Conservation (phyloP, 1,140 invertebrate species). For the Globodera ellingtonae region DNA sequence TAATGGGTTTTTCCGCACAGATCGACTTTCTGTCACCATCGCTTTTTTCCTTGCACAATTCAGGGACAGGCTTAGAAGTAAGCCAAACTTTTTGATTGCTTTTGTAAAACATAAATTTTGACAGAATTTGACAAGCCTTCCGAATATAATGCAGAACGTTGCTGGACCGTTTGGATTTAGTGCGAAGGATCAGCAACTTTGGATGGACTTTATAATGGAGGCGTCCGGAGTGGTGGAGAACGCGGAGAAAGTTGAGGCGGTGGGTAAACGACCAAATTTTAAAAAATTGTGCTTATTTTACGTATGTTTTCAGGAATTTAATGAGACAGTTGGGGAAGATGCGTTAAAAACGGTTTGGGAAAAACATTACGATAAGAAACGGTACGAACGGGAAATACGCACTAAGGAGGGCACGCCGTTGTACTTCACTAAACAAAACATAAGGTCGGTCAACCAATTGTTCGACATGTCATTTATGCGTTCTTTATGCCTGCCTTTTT, state of each 20-base stretch:
- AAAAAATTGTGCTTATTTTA: neutral
- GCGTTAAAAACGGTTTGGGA: conserved; percentile 4
- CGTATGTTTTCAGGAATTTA: conserved; percentile 2
- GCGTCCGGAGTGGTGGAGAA: conserved; percentile 21
- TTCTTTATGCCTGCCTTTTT: too few relatives aligned
- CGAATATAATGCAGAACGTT: conserved; percentile 34
- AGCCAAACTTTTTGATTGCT: neutral
- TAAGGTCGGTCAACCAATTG: conserved; percentile 9
- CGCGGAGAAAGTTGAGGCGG: conserved; percentile 23
- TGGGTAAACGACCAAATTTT: conserved; percentile 19
- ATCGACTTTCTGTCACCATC: conserved; percentile 47
- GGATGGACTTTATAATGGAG: conserved; percentile 43
- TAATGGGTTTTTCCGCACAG: conserved; percentile 22
- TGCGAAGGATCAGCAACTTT: conserved; percentile 31
- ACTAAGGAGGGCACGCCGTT: conserved; percentile 49
- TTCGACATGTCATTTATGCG: too few relatives aligned
- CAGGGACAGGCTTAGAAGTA: conserved; percentile 38
- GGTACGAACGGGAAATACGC: conserved; percentile 33
- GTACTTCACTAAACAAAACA: conserved; percentile 56
- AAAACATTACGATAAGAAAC: conserved; percentile 21
- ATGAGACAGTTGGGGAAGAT: conserved; percentile 16
- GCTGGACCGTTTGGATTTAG: conserved; percentile 26
- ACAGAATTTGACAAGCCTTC: conserved; percentile 30
- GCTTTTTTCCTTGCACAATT: conserved; percentile 36
- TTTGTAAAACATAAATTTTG: neutral